phyloP scores from a whole-genome alignment of 2,113 vertebrate species.

The Pachypanchax playfairii region DNA sequence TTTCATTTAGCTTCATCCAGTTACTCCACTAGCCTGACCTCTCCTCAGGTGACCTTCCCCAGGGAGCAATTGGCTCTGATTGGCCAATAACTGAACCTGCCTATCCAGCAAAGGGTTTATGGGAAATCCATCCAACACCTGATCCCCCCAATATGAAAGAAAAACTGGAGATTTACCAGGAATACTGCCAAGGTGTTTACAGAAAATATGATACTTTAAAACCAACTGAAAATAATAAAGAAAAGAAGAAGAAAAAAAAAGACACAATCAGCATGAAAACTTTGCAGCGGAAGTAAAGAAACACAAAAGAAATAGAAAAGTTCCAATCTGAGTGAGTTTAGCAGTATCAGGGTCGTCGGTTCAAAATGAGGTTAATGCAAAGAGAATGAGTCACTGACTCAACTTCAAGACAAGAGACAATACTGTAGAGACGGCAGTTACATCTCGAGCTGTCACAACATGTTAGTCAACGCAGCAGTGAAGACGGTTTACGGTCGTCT shows the following conservation, averaged over 20 bases:
- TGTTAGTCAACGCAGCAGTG: conserved; percentile 66
- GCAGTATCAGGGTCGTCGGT: conserved; percentile 20
- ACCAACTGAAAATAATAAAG: too few relatives aligned
- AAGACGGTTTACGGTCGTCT: conserved; percentile 31
- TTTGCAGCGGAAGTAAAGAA: conserved; percentile 5
- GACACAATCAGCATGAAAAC: background rate
- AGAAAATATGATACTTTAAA: too few relatives aligned
- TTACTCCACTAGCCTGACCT: conserved; percentile 51
- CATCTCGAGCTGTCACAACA: conserved; percentile 72
- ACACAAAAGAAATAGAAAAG: conserved; percentile 21
- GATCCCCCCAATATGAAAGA: conserved; percentile 48
- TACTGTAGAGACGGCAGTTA: conserved; percentile 50
- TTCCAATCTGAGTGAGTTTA: conserved; percentile 16
- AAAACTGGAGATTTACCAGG: conserved; percentile 3
- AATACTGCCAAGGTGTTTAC: too few relatives aligned
- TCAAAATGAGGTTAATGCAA: conserved; percentile 44
- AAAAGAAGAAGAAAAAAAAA: background rate
- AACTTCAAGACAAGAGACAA: conserved; percentile 53
- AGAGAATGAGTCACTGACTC: conserved; percentile 40
- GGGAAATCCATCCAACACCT: conserved; percentile 56
- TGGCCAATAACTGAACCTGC: conserved; percentile 59
- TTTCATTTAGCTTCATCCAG: conserved; percentile 65
- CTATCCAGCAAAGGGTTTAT: conserved; percentile 51
- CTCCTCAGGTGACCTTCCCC: conserved; percentile 66
- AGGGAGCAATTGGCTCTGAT: conserved; percentile 58